These are phyloP conservation scores for Leptinotarsa tumamoca DNA, from an alignment of 2,888 invertebrate genomes.

Conservation along the genomic window DNA sequence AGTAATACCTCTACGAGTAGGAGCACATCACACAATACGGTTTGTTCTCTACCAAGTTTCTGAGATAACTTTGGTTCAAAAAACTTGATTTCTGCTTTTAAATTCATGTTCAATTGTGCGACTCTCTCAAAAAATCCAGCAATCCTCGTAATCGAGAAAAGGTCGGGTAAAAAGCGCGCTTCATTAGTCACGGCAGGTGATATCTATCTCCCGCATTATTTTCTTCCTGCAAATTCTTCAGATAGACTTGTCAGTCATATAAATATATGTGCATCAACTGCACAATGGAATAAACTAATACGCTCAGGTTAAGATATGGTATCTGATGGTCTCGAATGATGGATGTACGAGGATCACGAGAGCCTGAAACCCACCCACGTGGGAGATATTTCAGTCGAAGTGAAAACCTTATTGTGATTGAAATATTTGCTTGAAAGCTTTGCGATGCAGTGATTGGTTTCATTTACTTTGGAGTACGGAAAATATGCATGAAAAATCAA, in stretches of 20 bases:
- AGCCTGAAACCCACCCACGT: constrained; percentile 52
- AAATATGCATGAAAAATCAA: no score
- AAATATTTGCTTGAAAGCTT: constrained; percentile 29
- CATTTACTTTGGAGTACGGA: no score
- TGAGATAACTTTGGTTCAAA: no score
- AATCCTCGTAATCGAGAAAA: not conserved
- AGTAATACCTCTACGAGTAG: no score
- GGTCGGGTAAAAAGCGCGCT: not conserved
- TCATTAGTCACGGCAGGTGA: constrained; percentile 14
- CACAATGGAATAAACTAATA: constrained; percentile 41
- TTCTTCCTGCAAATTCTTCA: constrained; percentile 23
- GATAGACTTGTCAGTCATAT: constrained; percentile 39
- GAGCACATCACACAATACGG: no score
- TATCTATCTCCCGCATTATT: constrained; percentile 22
- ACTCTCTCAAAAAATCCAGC: not conserved
- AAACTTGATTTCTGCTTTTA: no score
- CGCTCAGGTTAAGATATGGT: constrained; percentile 34
- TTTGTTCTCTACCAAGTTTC: no score
- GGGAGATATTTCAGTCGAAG: constrained; percentile 48
- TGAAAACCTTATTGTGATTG: constrained; percentile 60
- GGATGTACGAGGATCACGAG: constrained; percentile 34
- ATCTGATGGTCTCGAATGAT: constrained; percentile 39
- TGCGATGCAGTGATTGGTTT: no score
- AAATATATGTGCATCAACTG: constrained; percentile 39
- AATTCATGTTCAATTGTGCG: no score